Conservation (phyloP, 2,113 vertebrate species). For the Nannospalax galili region DNA sequence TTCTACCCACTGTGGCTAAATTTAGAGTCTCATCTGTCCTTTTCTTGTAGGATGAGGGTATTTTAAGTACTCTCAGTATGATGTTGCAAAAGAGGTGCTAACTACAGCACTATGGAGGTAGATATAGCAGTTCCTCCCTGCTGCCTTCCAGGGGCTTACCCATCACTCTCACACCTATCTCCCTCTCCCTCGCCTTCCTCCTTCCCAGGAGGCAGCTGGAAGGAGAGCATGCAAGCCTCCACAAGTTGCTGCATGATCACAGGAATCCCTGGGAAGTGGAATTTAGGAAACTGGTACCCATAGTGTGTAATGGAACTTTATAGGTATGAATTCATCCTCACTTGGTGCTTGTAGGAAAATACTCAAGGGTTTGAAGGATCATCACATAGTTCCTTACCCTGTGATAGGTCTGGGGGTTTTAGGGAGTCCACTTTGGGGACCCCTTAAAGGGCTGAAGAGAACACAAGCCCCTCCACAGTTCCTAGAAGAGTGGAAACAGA, state of each 20-base stretch:
- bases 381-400: neutral
- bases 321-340: neutral
- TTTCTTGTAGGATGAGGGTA: slow-evolving; percentile 61
- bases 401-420: neutral
- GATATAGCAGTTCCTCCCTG: neutral
- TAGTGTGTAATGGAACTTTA: too few relatives aligned
- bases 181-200: neutral
- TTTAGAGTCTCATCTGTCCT: slow-evolving; percentile 67
- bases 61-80: slow-evolving; percentile 62
- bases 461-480: neutral
- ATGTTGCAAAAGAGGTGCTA: neutral
- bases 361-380: neutral
- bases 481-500: neutral
- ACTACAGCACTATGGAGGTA: neutral
- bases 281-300: neutral
- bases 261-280: neutral
- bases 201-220: neutral
- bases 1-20: slow-evolving; percentile 45
- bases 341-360: neutral
- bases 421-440: neutral
- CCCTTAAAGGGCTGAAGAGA: neutral
- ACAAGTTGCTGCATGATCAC: neutral
- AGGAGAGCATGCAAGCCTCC: neutral
- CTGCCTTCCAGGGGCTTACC: neutral
- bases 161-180: neutral